Percentiles rank a stretch among this genome's conserved stretches.
phyloP scores from a whole-genome alignment of 2,888 invertebrate species.

The Willowsia nigromaculata region DNA sequence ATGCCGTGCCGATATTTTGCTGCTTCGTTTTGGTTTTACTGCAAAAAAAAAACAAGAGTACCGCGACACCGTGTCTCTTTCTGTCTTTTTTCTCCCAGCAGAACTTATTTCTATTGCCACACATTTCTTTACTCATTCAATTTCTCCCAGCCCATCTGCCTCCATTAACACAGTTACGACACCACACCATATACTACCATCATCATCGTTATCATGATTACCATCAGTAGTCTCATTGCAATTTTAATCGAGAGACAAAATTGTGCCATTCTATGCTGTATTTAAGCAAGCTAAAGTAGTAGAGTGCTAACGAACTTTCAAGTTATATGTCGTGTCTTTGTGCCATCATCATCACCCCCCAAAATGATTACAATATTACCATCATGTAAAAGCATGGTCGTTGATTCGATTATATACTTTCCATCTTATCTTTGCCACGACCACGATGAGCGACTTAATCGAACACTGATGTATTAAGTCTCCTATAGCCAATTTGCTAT shows the following conservation, averaged over 20 bases:
- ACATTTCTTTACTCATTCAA: not conserved
- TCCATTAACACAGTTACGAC: slow-evolving; percentile 51
- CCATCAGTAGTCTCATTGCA: slow-evolving; percentile 12
- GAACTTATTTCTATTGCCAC: slow-evolving; percentile 24
- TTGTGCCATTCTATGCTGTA: not conserved
- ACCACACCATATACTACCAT: not conserved
- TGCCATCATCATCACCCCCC: slow-evolving; percentile 9
- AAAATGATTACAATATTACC: slow-evolving; percentile 16
- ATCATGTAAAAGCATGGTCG: slow-evolving; percentile 1
- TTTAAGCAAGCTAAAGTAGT: not conserved
- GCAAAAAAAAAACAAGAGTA: slow-evolving; percentile 8
- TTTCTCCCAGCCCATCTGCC: slow-evolving; percentile 46
- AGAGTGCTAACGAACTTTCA: slow-evolving; percentile 3
- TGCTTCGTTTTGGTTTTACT: slow-evolving; percentile 43
- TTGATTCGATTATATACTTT: not conserved
- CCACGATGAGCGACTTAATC: slow-evolving; percentile 24
- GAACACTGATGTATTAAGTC: not conserved
- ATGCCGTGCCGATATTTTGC: not conserved
- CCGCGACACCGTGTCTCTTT: slow-evolving; percentile 9
- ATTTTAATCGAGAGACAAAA: slow-evolving; percentile 33
- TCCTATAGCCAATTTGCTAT: not conserved
- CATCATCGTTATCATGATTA: not conserved
- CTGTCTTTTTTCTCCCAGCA: slow-evolving; percentile 25
- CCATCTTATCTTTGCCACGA: slow-evolving; percentile 3
- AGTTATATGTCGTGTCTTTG: slow-evolving; percentile 27